phyloP scores from a whole-genome alignment of 2,888 invertebrate species.

The Phyllotreta cruciferae region DNA sequence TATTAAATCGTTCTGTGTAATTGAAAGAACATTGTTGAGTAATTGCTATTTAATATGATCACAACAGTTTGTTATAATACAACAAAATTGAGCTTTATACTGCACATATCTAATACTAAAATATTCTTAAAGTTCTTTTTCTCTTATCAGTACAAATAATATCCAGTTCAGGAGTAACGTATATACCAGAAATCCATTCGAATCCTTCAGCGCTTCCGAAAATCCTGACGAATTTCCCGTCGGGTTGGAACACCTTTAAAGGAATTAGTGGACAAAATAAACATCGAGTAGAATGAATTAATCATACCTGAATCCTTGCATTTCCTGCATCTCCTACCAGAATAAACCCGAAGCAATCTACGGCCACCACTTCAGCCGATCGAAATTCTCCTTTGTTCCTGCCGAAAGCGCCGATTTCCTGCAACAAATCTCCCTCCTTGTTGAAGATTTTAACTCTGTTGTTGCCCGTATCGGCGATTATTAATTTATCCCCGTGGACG shows the following conservation, averaged over 20 bases:
- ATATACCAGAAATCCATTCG: slow-evolving; percentile 74
- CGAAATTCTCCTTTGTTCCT: slow-evolving; percentile 73
- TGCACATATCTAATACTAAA: too few species aligned
- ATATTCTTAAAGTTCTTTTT: slow-evolving; percentile 62
- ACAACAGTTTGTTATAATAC: too few species aligned
- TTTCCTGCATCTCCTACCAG: slow-evolving; percentile 83
- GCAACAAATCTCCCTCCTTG: slow-evolving; percentile 64
- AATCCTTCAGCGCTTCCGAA: slow-evolving; percentile 67
- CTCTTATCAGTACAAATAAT: slow-evolving; percentile 70
- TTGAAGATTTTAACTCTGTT: slow-evolving; percentile 66
- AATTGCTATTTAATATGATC: too few species aligned
- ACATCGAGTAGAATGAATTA: too few species aligned
- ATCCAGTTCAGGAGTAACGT: slow-evolving; percentile 67
- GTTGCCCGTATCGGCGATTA: slow-evolving; percentile 76
- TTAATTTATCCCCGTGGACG: slow-evolving; percentile 62
- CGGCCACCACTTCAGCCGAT: slow-evolving; percentile 75
- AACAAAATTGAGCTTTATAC: too few species aligned
- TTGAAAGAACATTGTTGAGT: too few species aligned
- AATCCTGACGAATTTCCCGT: slow-evolving; percentile 71
- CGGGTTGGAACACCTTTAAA: slow-evolving; percentile 71
- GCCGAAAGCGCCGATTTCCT: slow-evolving; percentile 73
- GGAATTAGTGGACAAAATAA: not conserved
- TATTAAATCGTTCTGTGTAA: slow-evolving; percentile 12
- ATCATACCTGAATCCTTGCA: slow-evolving; percentile 69
- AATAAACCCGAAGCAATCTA: slow-evolving; percentile 77